These are phyloP conservation scores for Cheilosia vernalis DNA, from an alignment of 2,888 invertebrate genomes.

Conservation along the genomic window DNA sequence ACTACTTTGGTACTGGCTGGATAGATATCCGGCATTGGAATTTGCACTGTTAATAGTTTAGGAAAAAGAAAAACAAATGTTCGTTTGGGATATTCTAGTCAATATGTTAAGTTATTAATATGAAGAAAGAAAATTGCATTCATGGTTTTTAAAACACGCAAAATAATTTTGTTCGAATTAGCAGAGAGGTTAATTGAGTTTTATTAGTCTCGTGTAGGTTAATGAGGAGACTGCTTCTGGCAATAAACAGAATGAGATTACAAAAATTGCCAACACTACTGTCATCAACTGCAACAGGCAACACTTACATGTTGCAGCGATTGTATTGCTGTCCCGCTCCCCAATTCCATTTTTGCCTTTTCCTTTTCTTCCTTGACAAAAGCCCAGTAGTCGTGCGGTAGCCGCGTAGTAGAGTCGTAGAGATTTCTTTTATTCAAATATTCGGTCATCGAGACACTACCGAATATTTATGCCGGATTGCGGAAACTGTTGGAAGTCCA, in stretches of 20 bases:
- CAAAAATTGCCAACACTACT: too few relatives aligned
- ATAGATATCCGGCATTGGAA: conserved; percentile 83
- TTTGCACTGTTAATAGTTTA: conserved; percentile 80
- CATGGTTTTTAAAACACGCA: conserved; percentile 13
- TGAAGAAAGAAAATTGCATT: conserved; percentile 24
- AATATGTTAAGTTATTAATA: conserved; percentile 63
- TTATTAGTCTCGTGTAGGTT: background rate
- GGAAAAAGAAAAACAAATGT: conserved; percentile 58
- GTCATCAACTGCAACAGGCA: too few relatives aligned
- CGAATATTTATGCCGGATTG: too few relatives aligned
- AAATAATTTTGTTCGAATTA: conserved; percentile 16
- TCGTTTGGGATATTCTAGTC: conserved; percentile 59
- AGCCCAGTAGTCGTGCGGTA: too few relatives aligned
- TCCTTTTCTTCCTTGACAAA: too few relatives aligned
- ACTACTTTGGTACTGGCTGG: conserved; percentile 79
- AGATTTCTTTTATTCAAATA: too few relatives aligned
- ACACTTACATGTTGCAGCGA: too few relatives aligned
- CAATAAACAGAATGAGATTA: background rate
- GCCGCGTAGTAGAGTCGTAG: too few relatives aligned
- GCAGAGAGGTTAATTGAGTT: conserved; percentile 39
- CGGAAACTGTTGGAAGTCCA: too few relatives aligned
- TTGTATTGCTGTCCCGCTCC: too few relatives aligned
- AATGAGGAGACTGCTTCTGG: conserved; percentile 22
- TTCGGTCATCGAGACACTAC: too few relatives aligned
- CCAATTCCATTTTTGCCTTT: too few relatives aligned